These are phyloP conservation scores for Pristionchus japonicus DNA, from an alignment of 2,888 invertebrate species.

Conservation along the genomic window DNA sequence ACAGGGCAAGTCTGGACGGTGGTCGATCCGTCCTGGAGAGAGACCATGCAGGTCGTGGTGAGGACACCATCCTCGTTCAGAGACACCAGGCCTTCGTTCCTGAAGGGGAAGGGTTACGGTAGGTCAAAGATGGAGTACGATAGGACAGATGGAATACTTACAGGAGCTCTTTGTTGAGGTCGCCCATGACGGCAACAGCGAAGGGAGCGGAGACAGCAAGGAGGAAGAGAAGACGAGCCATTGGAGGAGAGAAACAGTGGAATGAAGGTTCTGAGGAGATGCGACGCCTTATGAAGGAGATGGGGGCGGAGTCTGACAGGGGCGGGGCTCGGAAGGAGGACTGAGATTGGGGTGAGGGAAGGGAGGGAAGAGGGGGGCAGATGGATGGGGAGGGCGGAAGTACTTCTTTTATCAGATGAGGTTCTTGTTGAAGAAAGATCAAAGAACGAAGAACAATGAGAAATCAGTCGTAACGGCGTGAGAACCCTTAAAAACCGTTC, in stretches of 20 bases:
- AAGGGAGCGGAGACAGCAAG: background rate
- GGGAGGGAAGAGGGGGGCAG: background rate
- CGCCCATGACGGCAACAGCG: background rate
- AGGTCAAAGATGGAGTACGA: background rate
- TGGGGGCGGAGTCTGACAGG: background rate
- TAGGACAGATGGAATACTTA: background rate
- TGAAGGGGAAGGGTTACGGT: background rate
- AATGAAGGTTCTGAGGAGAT: background rate
- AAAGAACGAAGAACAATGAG: background rate
- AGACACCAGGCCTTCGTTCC: conserved; percentile 5
- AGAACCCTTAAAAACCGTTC: no score
- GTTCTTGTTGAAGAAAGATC: background rate
- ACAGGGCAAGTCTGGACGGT: background rate
- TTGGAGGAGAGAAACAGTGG: background rate
- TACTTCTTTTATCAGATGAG: background rate
- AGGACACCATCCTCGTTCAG: background rate
- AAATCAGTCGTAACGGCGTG: no score
- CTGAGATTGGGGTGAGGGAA: background rate
- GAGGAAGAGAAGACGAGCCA: background rate
- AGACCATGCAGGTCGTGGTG: background rate
- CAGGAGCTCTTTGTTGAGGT: conserved; percentile 25
- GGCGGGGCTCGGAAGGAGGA: background rate
- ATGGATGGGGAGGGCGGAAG: background rate
- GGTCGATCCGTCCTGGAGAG: background rate
- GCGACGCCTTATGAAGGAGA: background rate